Evolutionary conservation across 35 echinoderm and acorn worm species (phyloP).

Genomic region (Ophioderma brevispina): DNA sequence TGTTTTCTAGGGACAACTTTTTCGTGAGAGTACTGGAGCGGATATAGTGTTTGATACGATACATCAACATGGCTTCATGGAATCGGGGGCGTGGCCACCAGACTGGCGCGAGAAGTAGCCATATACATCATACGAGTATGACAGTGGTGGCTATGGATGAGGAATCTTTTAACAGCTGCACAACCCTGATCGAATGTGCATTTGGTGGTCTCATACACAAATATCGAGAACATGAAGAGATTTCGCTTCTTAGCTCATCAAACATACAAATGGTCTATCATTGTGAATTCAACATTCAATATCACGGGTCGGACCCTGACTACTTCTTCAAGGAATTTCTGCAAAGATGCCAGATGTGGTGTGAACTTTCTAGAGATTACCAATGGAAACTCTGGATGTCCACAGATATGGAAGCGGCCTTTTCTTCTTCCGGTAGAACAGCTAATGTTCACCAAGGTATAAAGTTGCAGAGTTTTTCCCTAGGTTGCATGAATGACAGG

Average conservation of each 20-base stretch:
- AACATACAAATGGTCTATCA: not conserved
- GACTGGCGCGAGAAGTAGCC: too few species aligned
- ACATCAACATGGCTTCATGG: too few species aligned
- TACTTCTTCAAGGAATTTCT: not conserved
- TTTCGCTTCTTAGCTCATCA: not conserved
- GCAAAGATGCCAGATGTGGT: not conserved
- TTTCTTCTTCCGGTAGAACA: not conserved
- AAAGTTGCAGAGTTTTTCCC: not conserved
- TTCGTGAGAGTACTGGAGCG: too few species aligned
- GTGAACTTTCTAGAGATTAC: not conserved
- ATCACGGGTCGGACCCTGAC: not conserved
- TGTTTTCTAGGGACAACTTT: too few species aligned
- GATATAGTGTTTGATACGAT: too few species aligned
- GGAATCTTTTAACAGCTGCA: not conserved
- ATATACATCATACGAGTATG: not conserved
- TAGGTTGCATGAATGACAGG: not conserved
- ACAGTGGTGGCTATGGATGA: not conserved
- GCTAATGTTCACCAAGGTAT: not conserved
- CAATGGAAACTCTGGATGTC: not conserved
- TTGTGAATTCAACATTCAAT: not conserved
- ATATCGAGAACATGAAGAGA: not conserved
- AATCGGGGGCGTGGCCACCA: too few species aligned
- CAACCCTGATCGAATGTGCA: not conserved
- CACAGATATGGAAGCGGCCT: not conserved
- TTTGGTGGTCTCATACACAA: not conserved